Base-by-base conservation (phyloP, 1,140 invertebrate genomes). In the Lordiphosa clarofinis region DNA sequence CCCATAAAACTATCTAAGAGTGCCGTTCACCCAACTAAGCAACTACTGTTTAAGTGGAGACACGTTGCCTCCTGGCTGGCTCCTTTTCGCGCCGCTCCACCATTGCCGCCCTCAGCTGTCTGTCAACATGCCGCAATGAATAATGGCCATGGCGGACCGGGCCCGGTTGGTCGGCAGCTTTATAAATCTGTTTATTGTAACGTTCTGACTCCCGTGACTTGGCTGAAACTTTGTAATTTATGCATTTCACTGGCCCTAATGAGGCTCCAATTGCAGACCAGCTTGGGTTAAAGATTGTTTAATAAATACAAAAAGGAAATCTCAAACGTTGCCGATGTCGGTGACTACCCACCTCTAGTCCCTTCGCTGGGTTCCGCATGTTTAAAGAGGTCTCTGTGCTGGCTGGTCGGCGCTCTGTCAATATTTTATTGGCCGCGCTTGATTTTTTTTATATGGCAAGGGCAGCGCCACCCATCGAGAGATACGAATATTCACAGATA, bases 341-440 rank as follows among this genome's bases (percentile, higher is more conserved):
- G 24, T 28, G 24, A 28, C 24, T 28, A 28, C 24, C 28, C 7
- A 3, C 28, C 21, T 4, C 15, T 8, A 15, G 21, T 6, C 19
- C 24, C n/a, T 0, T 44, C 13, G 9, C 13, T 24, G 21, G 21
- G 4, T 31, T 5, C 7, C 6, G 28, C 6, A 37, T 60, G 67
- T 67, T 81, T 71, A 58, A 61, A 71, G 35, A 66, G 53, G 48
- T 61, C 52, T 58, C 43, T 15, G 35, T 37, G 44, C 44, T 38
- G 43, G 31, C 53, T 56, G 56, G 44, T 56, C 52, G 65, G 44
- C 56, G 56, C 56, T 56, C 60, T 61, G 46, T 74, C 66, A 79
- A 79, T 75, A 72, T 75, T 67, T 70, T 67, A 74, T 69, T 69
- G 71, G 46, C 19, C 37, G 13, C 38, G 36, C 46, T 46, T 37